Base-by-base conservation (phyloP, 2,113 vertebrate species). In the Cichladusa arquata region DNA sequence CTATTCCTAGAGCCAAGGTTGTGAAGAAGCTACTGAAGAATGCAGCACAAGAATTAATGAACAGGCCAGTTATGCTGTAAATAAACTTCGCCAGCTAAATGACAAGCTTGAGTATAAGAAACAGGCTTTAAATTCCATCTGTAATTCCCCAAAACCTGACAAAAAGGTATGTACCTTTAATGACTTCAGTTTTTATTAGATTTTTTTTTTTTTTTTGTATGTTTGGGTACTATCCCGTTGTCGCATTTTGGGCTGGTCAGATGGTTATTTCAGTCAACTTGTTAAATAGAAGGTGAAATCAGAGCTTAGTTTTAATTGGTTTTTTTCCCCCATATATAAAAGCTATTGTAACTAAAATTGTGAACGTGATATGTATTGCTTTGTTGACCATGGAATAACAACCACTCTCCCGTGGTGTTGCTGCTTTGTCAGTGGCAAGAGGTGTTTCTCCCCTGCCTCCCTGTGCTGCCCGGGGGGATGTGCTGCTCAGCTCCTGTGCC, bases 91-190 rank as follows among this genome's bases (percentile, higher is more conserved):
- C 48, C 98, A 99, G 86, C 98, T 99, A 58, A 99, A 98, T 64
- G 99, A 99, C 97, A 99, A 99, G 70, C 98, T 99, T 85, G 99
- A 99, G 74, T 99, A 99, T 96, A 99, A 99, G 96, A 98, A 98
- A 36, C 99, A 99, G 95, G 99, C 99, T 74, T 98, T 99, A 72
- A 99, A 98, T 96, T 99, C 99, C 62, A 98, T 99, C 94, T 99
- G 99, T 95, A 99, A 98, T 47, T 99, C 99, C 65, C 99, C 99
- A 82, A 99, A 99, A 96, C 99, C 99, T 8, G 99, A 99, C 98
- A 99, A 99, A 97, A 99, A 99, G 99, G 99, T 99, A 96, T 7
- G 11, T 29, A 56, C 8, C 69, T 92, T 71, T 38, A 71, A 7
- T 56, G n/a, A 64, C 24, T 87, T 84, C 8, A 19, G 22, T 29